Percentiles rank a stretch among this genome's conserved stretches.
phyloP scores from a whole-genome alignment of 2,797 vertebrate species.

The Gymnodraco acuticeps region DNA sequence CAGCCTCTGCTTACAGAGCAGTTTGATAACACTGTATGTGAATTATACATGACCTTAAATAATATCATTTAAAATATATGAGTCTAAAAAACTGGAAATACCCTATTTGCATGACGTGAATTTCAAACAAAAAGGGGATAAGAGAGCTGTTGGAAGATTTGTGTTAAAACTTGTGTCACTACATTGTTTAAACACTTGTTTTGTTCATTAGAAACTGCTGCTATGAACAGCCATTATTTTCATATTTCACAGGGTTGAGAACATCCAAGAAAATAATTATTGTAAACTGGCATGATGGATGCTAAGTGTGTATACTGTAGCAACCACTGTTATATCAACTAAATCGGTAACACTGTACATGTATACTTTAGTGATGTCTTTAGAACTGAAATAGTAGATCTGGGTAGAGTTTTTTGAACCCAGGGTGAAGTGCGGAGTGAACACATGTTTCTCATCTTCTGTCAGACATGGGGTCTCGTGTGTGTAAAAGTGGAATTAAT shows the following conservation, averaged over 20 bases:
- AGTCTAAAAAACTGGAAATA: not conserved
- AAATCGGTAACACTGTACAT: not conserved
- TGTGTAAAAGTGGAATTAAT: constrained; percentile 15
- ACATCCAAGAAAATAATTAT: constrained; percentile 7
- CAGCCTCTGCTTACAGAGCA: not conserved
- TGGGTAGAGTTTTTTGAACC: constrained; percentile 22
- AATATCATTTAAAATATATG: not conserved
- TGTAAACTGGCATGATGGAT: not conserved
- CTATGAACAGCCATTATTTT: constrained; percentile 13
- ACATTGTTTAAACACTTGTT: constrained; percentile 4
- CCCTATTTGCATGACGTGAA: not conserved
- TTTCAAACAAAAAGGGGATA: not conserved
- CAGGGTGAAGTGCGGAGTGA: constrained; percentile 24
- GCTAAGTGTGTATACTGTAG: not conserved
- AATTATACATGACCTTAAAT: not conserved
- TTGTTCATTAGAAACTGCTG: constrained; percentile 9
- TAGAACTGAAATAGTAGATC: constrained; percentile 20
- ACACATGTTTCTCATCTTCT: not conserved
- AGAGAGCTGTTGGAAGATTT: constrained; percentile 1
- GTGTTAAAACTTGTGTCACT: constrained; percentile 20
- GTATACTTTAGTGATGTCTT: not conserved
- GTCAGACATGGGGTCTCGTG: constrained; percentile 1
- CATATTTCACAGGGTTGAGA: constrained; percentile 22
- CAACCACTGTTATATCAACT: constrained; percentile 21
- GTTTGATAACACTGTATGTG: not conserved